A percentile compares a stretch with the other conserved stretches of the same genome.
Conservation (phyloP, 2,797 vertebrate species). For the Pitangus sulphuratus region DNA sequence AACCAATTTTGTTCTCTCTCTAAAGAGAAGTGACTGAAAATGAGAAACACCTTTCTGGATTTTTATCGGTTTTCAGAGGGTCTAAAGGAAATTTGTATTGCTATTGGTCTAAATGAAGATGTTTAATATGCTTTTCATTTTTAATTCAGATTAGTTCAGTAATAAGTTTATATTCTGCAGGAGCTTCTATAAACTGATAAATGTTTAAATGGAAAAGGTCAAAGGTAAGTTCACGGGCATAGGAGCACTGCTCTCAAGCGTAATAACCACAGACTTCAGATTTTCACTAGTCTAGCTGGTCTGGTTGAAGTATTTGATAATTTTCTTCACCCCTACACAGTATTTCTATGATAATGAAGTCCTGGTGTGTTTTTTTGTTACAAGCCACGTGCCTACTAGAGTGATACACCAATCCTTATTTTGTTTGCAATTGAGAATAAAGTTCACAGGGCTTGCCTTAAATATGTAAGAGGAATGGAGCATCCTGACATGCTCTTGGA, state of each 20-base stretch:
- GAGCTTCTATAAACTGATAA: background rate
- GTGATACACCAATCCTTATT: background rate
- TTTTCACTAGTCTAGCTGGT: background rate
- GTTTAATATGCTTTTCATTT: background rate
- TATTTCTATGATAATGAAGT: background rate
- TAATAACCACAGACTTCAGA: background rate
- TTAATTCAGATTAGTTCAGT: background rate
- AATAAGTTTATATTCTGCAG: background rate
- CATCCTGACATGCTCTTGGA: background rate
- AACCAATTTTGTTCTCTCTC: background rate
- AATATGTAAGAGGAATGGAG: background rate
- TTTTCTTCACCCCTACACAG: background rate
- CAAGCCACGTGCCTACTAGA: background rate
- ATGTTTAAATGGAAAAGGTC: background rate
- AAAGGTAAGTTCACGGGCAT: background rate
- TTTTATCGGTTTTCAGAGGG: background rate
- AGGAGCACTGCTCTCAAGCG: background rate
- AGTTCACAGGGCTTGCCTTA: background rate
- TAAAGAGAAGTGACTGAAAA: background rate
- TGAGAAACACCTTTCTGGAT: background rate
- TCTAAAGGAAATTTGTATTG: background rate
- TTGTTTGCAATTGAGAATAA: background rate
- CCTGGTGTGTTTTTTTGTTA: background rate
- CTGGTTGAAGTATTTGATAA: background rate
- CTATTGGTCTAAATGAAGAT: background rate